phyloP scores from a whole-genome alignment of 1,140 invertebrate species.

The Coptotermes formosanus region DNA sequence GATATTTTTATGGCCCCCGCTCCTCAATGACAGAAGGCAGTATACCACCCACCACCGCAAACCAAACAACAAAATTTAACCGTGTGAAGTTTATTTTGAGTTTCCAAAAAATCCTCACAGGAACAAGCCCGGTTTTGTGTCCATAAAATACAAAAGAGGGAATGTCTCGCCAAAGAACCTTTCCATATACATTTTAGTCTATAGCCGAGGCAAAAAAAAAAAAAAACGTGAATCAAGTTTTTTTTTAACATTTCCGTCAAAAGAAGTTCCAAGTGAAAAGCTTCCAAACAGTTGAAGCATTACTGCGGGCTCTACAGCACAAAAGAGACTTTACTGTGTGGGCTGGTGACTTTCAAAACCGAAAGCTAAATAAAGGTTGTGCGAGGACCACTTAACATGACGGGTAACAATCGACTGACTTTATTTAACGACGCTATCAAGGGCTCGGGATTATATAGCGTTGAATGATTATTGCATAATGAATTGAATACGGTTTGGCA shows the following conservation, averaged over 20 bases:
- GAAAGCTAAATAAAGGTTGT: too few species aligned
- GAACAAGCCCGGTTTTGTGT: background rate
- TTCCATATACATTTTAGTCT: background rate
- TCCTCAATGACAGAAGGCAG: background rate
- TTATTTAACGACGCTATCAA: too few species aligned
- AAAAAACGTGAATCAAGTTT: background rate
- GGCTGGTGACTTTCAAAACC: too few species aligned
- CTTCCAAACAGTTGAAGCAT: background rate
- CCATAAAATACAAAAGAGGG: background rate
- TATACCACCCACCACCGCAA: too few species aligned
- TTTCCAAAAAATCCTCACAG: background rate
- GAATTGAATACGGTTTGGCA: too few species aligned
- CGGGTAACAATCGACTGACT: too few species aligned
- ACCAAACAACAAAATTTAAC: background rate
- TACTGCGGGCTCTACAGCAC: background rate
- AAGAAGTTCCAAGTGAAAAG: background rate
- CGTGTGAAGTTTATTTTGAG: background rate
- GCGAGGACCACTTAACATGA: too few species aligned
- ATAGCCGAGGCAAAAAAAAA: background rate
- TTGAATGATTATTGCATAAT: too few species aligned
- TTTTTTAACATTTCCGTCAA: background rate
- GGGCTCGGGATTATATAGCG: too few species aligned
- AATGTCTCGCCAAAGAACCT: background rate
- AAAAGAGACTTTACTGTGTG: background rate
- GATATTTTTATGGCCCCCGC: background rate